phyloP scores from a whole-genome alignment of 2,113 vertebrate genomes.

The Fulmarus glacialis region DNA sequence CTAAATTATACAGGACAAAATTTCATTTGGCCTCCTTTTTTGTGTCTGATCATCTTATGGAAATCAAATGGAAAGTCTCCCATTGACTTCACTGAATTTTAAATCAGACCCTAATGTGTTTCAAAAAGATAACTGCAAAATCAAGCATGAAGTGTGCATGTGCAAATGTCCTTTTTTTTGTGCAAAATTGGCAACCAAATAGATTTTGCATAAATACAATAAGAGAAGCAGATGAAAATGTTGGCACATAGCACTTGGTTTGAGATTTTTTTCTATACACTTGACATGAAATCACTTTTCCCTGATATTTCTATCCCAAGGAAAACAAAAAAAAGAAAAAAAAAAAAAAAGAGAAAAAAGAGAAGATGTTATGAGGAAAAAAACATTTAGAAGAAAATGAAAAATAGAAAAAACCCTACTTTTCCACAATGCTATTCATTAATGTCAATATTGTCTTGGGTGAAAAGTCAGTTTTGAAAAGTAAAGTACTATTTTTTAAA shows the following conservation, averaged over 20 bases:
- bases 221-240: background rate
- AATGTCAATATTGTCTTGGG: background rate
- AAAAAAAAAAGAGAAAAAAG: too few species aligned
- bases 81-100: background rate
- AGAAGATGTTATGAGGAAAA: background rate
- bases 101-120: background rate
- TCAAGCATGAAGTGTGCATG: background rate
- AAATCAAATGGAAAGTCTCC: background rate
- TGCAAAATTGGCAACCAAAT: background rate
- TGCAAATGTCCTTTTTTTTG: background rate
- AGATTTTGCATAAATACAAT: background rate
- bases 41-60: background rate
- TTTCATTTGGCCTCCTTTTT: background rate
- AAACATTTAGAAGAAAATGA: background rate
- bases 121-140: background rate
- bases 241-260: background rate
- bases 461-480: background rate
- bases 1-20: background rate
- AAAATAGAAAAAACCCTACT: background rate
- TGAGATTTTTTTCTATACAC: background rate
- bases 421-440: background rate
- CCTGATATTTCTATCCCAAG: background rate
- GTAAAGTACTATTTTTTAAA: background rate
- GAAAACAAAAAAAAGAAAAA: background rate
- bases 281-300: background rate